A percentile compares a stretch with the other conserved stretches of the same genome.
Conservation (phyloP, 2,888 invertebrate species). For the Brachypalpus laphriformis region DNA sequence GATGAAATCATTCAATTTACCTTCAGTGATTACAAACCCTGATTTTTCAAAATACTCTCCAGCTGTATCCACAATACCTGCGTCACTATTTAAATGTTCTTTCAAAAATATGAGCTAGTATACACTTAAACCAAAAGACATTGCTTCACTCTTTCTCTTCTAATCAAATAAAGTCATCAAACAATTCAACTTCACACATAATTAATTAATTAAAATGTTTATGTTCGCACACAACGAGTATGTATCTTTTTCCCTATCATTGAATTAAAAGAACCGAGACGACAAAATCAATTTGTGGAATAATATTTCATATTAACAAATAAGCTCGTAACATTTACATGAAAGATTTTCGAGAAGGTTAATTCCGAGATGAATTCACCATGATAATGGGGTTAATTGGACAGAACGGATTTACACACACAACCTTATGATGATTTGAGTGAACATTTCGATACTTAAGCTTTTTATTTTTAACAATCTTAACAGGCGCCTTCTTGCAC, state of each 20-base stretch:
- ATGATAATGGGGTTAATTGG: slow-evolving; percentile 29
- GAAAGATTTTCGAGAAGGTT: not conserved
- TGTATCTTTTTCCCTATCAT: not conserved
- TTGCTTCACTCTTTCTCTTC: not conserved
- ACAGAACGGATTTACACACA: slow-evolving; percentile 28
- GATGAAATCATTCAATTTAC: too few relatives aligned
- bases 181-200: not conserved
- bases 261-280: not conserved
- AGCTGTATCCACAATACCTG: not conserved
- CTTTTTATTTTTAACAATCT: not conserved
- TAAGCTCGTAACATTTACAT: not conserved
- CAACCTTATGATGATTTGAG: not conserved
- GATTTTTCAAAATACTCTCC: too few relatives aligned
- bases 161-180: not conserved
- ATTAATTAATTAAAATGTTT: slow-evolving; percentile 13
- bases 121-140: not conserved
- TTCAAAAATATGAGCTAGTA: not conserved
- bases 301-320: slow-evolving; percentile 6
- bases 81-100: not conserved
- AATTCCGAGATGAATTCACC: slow-evolving; percentile 4
- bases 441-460: not conserved
- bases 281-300: slow-evolving; percentile 10
- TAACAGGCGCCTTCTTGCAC: not conserved
- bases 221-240: not conserved
- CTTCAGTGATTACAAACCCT: too few relatives aligned